These are phyloP conservation scores for Allygus modestus DNA, from an alignment of 2,888 invertebrate genomes.

Conservation along the genomic window DNA sequence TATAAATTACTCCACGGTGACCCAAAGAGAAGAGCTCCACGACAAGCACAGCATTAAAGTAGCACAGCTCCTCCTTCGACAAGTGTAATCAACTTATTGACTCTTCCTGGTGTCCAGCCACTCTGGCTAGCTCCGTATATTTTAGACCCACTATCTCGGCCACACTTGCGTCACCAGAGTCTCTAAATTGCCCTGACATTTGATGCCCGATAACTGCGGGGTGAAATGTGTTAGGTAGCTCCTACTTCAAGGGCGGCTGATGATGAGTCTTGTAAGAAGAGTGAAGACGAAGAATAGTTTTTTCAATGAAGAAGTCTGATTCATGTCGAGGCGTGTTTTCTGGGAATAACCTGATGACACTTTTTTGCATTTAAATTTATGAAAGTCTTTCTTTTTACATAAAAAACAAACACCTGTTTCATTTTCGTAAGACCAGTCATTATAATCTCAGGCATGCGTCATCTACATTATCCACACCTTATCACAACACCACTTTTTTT, in stretches of 20 bases:
- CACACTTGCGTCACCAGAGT: neutral
- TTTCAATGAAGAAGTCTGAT: too few relatives aligned
- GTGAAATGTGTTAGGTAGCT: neutral
- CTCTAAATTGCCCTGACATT: slow-evolving; percentile 33
- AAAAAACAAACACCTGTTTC: too few relatives aligned
- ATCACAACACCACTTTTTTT: too few relatives aligned
- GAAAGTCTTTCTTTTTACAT: too few relatives aligned
- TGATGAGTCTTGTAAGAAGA: neutral
- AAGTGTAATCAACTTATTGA: neutral
- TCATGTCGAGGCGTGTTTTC: too few relatives aligned
- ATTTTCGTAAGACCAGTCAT: too few relatives aligned
- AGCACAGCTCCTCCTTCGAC: neutral
- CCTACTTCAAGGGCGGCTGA: neutral
- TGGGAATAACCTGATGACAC: too few relatives aligned
- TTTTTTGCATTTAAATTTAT: too few relatives aligned
- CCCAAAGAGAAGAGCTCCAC: neutral
- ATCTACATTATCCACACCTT: too few relatives aligned
- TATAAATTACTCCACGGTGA: slow-evolving; percentile 17
- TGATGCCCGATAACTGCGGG: neutral
- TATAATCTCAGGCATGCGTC: too few relatives aligned
- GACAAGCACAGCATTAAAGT: slow-evolving; percentile 4
- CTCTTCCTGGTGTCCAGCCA: neutral
- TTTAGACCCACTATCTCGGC: neutral
- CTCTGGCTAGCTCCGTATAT: neutral
- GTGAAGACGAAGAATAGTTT: too few relatives aligned